Base-by-base conservation (phyloP, 2,888 invertebrate species). In the Timema cristinae region DNA sequence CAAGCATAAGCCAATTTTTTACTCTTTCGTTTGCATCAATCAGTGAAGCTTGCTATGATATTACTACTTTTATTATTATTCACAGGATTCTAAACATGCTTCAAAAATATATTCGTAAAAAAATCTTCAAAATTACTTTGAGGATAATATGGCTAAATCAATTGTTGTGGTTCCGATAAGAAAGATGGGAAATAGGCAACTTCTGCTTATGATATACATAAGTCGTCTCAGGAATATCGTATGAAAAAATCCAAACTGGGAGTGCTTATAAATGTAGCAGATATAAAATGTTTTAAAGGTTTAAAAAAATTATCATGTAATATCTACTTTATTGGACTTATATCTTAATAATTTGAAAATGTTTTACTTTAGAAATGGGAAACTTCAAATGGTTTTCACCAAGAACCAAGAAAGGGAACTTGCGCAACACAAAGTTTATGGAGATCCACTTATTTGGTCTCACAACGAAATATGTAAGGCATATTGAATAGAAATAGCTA, bases 361-460 rank as follows among this genome's bases (percentile, higher is more conserved):
- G 4, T 32, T 32, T 32, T 32, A 32, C 32, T 59, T n/a, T 9
- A 59, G 59, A 9, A 59, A 59, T 59, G 8, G 59, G n/a, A 59
- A n/a, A n/a, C 59, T 59, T n/a, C 15, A 59, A 59, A 32, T 59
- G 59, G 63, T 47, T 8, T 63, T 47, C 47, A 63, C 47, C 48
- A 2, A 11, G 7, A 48, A 63, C 32, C 47, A 63, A 13, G 63
- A 63, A 63, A 47, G 48, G 6, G 47, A 63, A 47, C n/a, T 47
- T 13, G 63, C 48, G 10, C 11, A 11, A 11, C 13, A 0, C 63
- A 47, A 63, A 63, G 48, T 16, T 47, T 11, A 63, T 63, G 63
- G 47, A 63, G 9, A 9, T 13, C 7, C 32, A 0, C 6, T 47
- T 63, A 48, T 47, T 63, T 63, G 63, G 2, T 13, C 63, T 7